Percentiles rank a stretch among this genome's conserved stretches.
Conservation (phyloP, 2,797 vertebrate species). For the Dipus sagitta region DNA sequence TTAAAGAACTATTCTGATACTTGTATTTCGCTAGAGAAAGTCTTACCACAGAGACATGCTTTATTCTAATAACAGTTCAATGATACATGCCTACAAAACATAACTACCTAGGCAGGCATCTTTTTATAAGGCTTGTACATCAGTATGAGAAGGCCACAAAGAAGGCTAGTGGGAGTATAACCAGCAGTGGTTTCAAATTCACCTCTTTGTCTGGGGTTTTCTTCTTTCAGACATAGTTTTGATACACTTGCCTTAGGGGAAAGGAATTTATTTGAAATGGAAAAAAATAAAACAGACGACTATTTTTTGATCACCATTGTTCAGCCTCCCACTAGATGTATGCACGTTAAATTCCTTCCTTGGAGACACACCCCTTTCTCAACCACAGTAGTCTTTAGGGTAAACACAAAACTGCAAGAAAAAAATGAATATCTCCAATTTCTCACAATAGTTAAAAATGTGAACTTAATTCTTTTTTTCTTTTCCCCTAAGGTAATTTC, state of each 20-base stretch:
- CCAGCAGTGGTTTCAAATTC: neutral
- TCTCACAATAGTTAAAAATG: constrained; percentile 68
- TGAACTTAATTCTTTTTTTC: neutral
- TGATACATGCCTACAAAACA: neutral
- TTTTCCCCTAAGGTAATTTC: constrained; percentile 74
- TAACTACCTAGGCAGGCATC: neutral
- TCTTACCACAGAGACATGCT: neutral
- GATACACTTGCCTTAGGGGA: neutral
- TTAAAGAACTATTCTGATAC: neutral
- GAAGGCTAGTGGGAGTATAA: neutral
- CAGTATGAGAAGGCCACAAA: neutral
- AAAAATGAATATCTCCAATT: constrained; percentile 57
- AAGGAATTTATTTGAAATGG: constrained; percentile 55
- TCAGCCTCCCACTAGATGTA: constrained; percentile 45
- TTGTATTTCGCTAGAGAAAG: neutral
- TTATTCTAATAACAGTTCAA: neutral
- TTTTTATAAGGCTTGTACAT: constrained; percentile 46
- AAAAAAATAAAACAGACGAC: constrained; percentile 42
- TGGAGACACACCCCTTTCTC: constrained; percentile 47
- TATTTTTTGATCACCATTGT: constrained; percentile 56
- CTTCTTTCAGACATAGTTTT: constrained; percentile 45
- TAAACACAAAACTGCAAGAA: constrained; percentile 68
- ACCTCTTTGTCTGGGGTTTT: neutral
- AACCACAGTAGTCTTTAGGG: constrained; percentile 37
- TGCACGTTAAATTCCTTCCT: constrained; percentile 69